phyloP scores from a whole-genome alignment of 2,113 vertebrate genomes.

The Pangasianodon gigas region DNA sequence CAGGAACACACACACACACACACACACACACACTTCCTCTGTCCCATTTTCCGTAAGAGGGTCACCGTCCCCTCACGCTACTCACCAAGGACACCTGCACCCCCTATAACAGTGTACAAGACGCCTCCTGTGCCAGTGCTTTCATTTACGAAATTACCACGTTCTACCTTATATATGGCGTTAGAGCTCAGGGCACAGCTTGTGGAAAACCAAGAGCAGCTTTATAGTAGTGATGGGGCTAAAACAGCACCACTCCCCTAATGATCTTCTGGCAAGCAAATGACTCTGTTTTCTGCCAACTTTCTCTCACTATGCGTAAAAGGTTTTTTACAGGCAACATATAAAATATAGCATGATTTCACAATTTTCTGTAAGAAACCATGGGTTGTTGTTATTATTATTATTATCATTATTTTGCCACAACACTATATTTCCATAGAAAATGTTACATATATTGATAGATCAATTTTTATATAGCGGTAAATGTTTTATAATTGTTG shows the following conservation, averaged over 20 bases:
- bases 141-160: conserved; percentile 76
- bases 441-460: neutral
- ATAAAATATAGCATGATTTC: neutral
- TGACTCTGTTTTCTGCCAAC: conserved; percentile 35
- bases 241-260: conserved; percentile 36
- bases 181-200: conserved; percentile 56
- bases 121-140: conserved; percentile 58
- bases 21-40: conserved; percentile 37
- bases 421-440: neutral
- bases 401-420: neutral
- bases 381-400: neutral
- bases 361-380: neutral
- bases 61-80: conserved; percentile 59
- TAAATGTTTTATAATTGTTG: neutral
- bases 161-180: conserved; percentile 24
- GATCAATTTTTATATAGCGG: neutral
- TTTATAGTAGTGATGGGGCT: conserved; percentile 35
- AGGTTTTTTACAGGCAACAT: conserved; percentile 26
- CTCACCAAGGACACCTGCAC: conserved; percentile 64
- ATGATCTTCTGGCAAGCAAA: conserved; percentile 34
- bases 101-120: conserved; percentile 43
- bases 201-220: conserved; percentile 24
- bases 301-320: conserved; percentile 24
- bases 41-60: conserved; percentile 36
- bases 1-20: conserved; percentile 14